These are phyloP conservation scores for Rachycentron canadum DNA, from an alignment of 2,797 vertebrate genomes.

Conservation along the genomic window DNA sequence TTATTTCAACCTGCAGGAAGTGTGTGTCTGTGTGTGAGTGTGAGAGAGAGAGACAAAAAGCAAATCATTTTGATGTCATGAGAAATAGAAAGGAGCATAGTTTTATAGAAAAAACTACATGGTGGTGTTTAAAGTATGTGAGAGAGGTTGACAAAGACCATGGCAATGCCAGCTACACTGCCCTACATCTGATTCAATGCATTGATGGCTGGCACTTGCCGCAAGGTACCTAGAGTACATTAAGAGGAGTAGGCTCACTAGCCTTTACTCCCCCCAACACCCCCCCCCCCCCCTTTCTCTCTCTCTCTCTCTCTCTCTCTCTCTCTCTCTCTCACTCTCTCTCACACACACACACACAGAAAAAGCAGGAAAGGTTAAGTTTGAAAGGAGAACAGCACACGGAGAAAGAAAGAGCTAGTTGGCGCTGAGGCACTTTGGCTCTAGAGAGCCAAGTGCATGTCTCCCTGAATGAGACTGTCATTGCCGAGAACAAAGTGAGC, in stretches of 20 bases:
- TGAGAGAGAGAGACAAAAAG: background rate
- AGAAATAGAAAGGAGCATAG: background rate
- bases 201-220: constrained; percentile 16
- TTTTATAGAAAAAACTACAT: background rate
- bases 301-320: too few species aligned
- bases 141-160: background rate
- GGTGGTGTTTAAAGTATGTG: constrained; percentile 8
- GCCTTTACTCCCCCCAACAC: constrained; percentile 18
- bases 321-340: too few species aligned
- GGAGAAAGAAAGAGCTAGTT: constrained; percentile 52
- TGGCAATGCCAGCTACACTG: background rate
- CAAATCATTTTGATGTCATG: background rate
- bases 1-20: background rate
- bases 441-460: constrained; percentile 59
- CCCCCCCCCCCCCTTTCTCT: background rate
- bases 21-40: too few species aligned
- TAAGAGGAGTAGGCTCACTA: background rate
- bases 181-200: constrained; percentile 22
- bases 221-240: constrained; percentile 26
- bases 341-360: constrained; percentile 2
- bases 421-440: constrained; percentile 52
- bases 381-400: constrained; percentile 49
- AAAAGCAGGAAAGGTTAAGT: constrained; percentile 54
- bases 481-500: constrained; percentile 78
- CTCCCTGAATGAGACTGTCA: constrained; percentile 75